Percentiles rank a stretch among this genome's conserved stretches.
Conservation (phyloP, 2,888 invertebrate genomes). For the Mythimna lalbum region DNA sequence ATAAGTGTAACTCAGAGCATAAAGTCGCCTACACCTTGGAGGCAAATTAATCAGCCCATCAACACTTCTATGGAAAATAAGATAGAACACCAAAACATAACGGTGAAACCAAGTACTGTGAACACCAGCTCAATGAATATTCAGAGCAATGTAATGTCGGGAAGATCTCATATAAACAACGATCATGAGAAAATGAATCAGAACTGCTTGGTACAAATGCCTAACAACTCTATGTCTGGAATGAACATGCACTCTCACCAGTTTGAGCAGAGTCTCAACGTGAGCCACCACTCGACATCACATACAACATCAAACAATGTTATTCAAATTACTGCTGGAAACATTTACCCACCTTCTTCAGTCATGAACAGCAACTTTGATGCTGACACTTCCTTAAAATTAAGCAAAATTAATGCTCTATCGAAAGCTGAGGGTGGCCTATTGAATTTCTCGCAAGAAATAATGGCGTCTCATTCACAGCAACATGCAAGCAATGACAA, state of each 20-base stretch:
- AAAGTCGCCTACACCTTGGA: conserved; percentile 88
- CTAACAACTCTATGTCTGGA: conserved; percentile 76
- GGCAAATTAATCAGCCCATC: conserved; percentile 78
- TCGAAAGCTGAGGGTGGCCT: conserved; percentile 88
- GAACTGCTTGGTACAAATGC: conserved; percentile 81
- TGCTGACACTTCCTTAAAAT: conserved; percentile 85
- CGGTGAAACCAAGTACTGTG: conserved; percentile 77
- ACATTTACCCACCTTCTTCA: conserved; percentile 85
- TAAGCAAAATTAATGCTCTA: conserved; percentile 87
- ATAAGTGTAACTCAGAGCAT: conserved; percentile 87
- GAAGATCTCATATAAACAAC: conserved; percentile 76
- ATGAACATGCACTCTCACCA: conserved; percentile 84
- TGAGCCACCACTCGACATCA: conserved; percentile 82
- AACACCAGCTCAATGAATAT: conserved; percentile 79
- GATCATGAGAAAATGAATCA: conserved; percentile 84
- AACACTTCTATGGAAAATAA: conserved; percentile 78
- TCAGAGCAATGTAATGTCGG: conserved; percentile 75
- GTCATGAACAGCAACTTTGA: conserved; percentile 85
- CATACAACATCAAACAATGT: conserved; percentile 85
- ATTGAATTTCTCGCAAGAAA: conserved; percentile 87
- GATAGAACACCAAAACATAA: conserved; percentile 82
- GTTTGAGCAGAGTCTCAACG: conserved; percentile 81
- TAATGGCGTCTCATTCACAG: conserved; percentile 87
- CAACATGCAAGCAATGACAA: conserved; percentile 86
- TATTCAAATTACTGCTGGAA: conserved; percentile 87